A percentile compares a stretch with the other conserved stretches of the same genome.
phyloP scores from a whole-genome alignment of 1,140 invertebrate genomes.

The Lasioglossum baleicum region DNA sequence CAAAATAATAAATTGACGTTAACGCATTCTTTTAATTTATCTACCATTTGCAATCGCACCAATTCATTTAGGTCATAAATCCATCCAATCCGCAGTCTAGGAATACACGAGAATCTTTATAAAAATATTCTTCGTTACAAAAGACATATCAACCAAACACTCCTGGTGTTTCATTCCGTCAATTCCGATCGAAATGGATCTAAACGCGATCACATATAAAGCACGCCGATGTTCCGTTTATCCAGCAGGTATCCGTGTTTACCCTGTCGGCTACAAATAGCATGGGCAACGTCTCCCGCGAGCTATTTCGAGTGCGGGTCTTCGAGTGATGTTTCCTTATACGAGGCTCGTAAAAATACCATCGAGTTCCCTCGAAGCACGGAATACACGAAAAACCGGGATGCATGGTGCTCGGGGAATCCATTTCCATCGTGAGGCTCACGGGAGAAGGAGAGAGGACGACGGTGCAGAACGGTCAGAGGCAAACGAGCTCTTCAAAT shows the following conservation, averaged over 20 bases:
- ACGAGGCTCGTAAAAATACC: neutral
- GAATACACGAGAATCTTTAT: no score
- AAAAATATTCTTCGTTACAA: no score
- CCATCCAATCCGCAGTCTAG: no score
- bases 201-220: conserved; percentile 46
- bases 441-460: neutral
- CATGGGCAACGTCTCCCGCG: neutral
- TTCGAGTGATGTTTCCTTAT: neutral
- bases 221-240: conserved; percentile 8
- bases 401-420: no score
- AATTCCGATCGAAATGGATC: conserved; percentile 30
- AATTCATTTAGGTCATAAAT: no score
- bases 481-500: neutral
- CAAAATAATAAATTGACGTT: no score
- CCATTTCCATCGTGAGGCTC: neutral
- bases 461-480: neutral
- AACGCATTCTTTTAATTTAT: no score
- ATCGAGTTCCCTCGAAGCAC: no score
- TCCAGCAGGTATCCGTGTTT: conserved; percentile 20
- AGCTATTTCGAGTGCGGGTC: neutral
- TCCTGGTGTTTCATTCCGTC: neutral
- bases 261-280: conserved; percentile 12
- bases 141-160: no score
- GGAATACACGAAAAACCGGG: no score
- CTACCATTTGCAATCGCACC: no score